Percentiles rank a stretch among this genome's conserved stretches.
Evolutionary conservation across 2,113 vertebrate species (phyloP).

Genomic region (Halcyon senegalensis): DNA sequence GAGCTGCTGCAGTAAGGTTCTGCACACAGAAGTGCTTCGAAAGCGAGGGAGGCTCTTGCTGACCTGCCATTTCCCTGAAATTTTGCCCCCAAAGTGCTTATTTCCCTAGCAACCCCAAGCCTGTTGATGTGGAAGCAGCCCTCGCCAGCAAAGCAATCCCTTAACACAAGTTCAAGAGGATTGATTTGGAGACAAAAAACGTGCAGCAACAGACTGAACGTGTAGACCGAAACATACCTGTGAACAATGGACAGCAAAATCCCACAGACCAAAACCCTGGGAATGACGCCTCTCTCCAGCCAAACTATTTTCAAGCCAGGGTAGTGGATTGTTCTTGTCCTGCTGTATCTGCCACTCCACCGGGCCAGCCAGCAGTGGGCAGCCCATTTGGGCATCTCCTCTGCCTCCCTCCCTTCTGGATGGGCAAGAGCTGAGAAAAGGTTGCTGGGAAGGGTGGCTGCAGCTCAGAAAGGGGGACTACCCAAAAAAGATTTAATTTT

Average conservation of each 20-base stretch:
- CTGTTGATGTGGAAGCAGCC: not conserved
- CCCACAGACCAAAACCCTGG: not conserved
- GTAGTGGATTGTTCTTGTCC: not conserved
- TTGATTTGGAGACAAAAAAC: not conserved
- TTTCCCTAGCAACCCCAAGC: constrained; percentile 3
- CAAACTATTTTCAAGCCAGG: not conserved
- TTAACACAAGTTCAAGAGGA: not conserved
- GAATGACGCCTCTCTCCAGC: not conserved
- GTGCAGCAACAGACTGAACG: fast-evolving
- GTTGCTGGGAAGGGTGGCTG: not conserved
- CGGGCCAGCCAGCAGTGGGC: not conserved
- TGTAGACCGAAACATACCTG: fast-evolving
- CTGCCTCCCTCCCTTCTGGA: not conserved
- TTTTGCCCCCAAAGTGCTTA: not conserved
- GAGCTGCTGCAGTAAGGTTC: not conserved
- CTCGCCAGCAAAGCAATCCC: not conserved
- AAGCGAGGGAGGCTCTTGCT: not conserved
- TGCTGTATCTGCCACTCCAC: not conserved
- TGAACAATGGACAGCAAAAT: not conserved
- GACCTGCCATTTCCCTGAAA: not conserved
- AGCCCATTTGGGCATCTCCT: not conserved
- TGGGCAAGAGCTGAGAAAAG: fast-evolving
- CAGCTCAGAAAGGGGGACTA: fast-evolving
- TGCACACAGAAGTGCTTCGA: not conserved
- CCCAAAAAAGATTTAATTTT: not conserved